Evolutionary conservation across 2,797 vertebrate species (phyloP), one percentile per base, ranked within the genome.

Genomic region (Discoglossus pictus): DNA sequence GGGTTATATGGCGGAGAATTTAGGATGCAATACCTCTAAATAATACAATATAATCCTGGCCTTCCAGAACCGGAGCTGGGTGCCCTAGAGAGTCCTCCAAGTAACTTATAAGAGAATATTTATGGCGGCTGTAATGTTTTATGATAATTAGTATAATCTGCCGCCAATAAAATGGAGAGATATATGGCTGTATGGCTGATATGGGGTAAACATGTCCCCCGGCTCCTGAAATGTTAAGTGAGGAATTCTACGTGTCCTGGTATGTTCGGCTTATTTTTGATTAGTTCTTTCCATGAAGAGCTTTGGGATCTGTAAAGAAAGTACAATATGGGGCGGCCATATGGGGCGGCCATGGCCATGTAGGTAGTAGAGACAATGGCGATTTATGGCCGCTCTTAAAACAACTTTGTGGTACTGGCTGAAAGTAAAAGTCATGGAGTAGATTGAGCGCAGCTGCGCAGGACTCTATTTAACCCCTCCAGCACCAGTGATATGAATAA

Each of bases 61-160:
- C 84, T 83, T 77, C 79, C 78, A 81, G 77, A 75, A 77, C 77
- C 81, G 84, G 80, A 84, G 74, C 77, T 83, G 78, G 74, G 83
- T 78, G 80, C 87, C 84, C 87, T 78, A 72, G 87, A 86, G 87
- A 87, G 84, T 83, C 81, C 87, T 84, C 75, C 86, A 87, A 89
- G 86, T 89, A 87, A 89, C 84, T 88, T 87, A 87, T 85, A 89
- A 90, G 88, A 89, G 84, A 89, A 89, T 82, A 87, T 87, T 88
- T 89, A 88, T 90, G 87, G 86, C 60, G 55, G 85, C 70, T 83
- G 79, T 89, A 90, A 89, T 85, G 86, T 90, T 88, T 89, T 87
- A 88, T 86, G 82, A 87, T 90, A 85, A 89, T 90, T 86, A 88
- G 86, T 78, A 82, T 88, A 87, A 86, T 89, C 86, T 83, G 76